These are phyloP conservation scores for Apantesis nais DNA, from an alignment of 2,888 invertebrate species.

Conservation along the genomic window DNA sequence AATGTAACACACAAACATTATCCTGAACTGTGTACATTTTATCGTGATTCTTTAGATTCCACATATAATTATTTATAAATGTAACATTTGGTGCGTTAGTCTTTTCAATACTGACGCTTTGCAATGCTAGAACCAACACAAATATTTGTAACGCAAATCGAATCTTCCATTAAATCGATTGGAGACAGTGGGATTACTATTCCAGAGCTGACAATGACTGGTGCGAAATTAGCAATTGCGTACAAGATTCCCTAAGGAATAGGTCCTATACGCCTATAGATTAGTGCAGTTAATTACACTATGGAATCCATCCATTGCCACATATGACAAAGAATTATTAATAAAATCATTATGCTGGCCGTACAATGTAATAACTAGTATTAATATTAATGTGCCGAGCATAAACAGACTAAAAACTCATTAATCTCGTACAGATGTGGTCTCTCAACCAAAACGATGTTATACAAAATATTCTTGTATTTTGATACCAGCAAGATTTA, in stretches of 20 bases:
- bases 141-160: neutral
- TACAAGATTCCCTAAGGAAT: neutral
- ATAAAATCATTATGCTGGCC: neutral
- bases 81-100: neutral
- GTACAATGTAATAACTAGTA: neutral
- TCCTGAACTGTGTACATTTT: no score
- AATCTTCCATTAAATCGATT: slow-evolving; percentile 2
- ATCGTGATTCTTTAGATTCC: neutral
- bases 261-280: neutral
- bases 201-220: neutral
- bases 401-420: no score
- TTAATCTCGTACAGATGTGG: no score
- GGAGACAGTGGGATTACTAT: neutral
- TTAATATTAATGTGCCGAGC: neutral
- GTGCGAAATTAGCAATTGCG: neutral
- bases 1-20: no score
- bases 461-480: no score
- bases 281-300: neutral
- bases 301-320: neutral
- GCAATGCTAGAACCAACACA: neutral
- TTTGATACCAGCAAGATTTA: no score
- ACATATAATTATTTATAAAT: neutral
- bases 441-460: no score
- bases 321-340: neutral
- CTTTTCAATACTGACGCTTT: no score